Evolutionary conservation across 2,113 vertebrate species (phyloP).

Genomic region (Cavia porcellus): DNA sequence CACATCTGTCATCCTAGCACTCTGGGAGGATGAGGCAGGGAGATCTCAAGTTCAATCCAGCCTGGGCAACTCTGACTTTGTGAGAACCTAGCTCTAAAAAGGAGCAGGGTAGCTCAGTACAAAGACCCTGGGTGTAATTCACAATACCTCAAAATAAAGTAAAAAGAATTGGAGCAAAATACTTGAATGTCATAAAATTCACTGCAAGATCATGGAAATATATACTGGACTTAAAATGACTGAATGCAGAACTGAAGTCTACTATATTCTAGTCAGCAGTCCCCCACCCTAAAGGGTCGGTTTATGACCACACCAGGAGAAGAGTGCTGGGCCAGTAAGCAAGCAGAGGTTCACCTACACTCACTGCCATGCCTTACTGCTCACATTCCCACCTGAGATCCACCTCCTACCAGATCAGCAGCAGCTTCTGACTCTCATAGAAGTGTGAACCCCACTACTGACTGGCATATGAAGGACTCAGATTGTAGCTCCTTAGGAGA

Average conservation of each 20-base stretch:
- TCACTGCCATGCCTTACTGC: neutral
- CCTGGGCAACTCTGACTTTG: neutral
- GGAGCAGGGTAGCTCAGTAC: neutral
- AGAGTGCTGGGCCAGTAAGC: neutral
- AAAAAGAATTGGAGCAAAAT: neutral
- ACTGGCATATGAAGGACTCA: neutral
- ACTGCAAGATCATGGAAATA: neutral
- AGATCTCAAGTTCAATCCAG: neutral
- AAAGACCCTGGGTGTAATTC: neutral
- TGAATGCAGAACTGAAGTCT: neutral
- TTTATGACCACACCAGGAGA: neutral
- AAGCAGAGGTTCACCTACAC: neutral
- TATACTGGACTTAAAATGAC: neutral
- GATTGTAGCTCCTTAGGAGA: neutral
- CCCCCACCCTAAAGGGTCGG: no score
- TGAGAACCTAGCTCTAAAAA: neutral
- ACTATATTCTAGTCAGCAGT: neutral
- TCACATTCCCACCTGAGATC: neutral
- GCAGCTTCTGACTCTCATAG: neutral
- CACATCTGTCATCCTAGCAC: neutral
- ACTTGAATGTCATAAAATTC: neutral
- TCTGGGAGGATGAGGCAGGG: neutral
- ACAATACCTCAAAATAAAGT: neutral
- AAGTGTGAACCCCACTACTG: neutral
- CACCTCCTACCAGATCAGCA: neutral